These are phyloP conservation scores for Spinus olivaceus DNA, from an alignment of 2,797 vertebrate species.

Conservation along the genomic window DNA sequence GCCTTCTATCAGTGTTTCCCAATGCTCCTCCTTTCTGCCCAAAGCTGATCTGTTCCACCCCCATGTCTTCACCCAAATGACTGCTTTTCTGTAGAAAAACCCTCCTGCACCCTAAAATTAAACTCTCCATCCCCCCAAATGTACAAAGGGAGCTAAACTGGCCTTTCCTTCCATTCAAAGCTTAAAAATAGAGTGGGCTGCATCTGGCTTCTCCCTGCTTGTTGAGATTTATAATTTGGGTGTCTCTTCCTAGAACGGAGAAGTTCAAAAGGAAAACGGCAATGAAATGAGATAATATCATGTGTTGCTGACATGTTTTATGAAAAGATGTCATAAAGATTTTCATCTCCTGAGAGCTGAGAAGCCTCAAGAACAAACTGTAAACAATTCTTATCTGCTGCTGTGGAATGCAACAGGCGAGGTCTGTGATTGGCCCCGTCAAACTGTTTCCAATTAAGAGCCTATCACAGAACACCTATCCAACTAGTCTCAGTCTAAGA, in stretches of 20 bases:
- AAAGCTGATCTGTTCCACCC: neutral
- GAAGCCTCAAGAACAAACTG: too few species aligned
- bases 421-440: too few species aligned
- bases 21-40: neutral
- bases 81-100: neutral
- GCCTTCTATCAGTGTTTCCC: neutral
- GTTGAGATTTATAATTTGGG: neutral
- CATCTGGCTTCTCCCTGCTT: neutral
- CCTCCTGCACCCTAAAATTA: neutral
- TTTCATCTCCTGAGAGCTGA: too few species aligned
- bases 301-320: too few species aligned
- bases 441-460: too few species aligned
- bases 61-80: neutral
- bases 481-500: too few species aligned
- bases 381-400: too few species aligned
- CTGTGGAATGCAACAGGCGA: too few species aligned
- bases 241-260: neutral
- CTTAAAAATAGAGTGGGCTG: neutral
- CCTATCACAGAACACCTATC: too few species aligned
- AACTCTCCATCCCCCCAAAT: neutral
- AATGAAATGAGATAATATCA: neutral
- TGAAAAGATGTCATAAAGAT: too few species aligned
- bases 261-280: neutral
- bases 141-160: neutral
- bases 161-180: neutral